Conservation (phyloP, 2,888 invertebrate genomes). For the Phaonia tiefii region DNA sequence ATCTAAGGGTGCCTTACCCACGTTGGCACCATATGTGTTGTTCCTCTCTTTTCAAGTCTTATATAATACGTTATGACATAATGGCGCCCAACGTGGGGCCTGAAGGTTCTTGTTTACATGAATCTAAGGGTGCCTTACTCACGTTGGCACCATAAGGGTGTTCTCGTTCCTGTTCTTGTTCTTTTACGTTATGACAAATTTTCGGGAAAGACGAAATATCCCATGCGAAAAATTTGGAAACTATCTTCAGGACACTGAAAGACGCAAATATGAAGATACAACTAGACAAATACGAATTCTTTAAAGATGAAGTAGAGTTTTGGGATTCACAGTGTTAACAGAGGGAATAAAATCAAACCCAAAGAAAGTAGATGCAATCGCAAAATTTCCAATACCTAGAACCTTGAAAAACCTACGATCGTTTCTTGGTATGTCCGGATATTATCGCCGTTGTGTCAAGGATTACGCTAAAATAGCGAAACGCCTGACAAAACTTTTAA, state of each 20-base stretch:
- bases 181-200: too few species aligned
- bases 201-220: constrained; percentile 58
- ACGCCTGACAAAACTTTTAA: constrained; percentile 47
- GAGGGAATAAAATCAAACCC: constrained; percentile 62
- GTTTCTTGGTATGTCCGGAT: constrained; percentile 59
- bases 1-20: too few species aligned
- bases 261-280: constrained; percentile 54
- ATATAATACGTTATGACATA: too few species aligned
- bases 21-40: too few species aligned
- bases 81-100: too few species aligned
- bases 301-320: constrained; percentile 45
- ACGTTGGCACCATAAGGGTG: too few species aligned
- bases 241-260: too few species aligned
- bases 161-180: too few species aligned
- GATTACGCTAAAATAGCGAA: constrained; percentile 49
- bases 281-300: constrained; percentile 45
- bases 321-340: constrained; percentile 54
- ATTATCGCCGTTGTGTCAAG: constrained; percentile 28
- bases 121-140: too few species aligned
- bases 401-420: constrained; percentile 60
- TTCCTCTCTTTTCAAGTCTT: too few species aligned
- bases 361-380: constrained; percentile 59
- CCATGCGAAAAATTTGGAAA: too few species aligned
- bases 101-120: too few species aligned
- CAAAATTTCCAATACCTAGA: constrained; percentile 47